A percentile compares a stretch with the other conserved stretches of the same genome.
Conservation (phyloP, 2,113 vertebrate genomes). For the Manacus vitellinus region DNA sequence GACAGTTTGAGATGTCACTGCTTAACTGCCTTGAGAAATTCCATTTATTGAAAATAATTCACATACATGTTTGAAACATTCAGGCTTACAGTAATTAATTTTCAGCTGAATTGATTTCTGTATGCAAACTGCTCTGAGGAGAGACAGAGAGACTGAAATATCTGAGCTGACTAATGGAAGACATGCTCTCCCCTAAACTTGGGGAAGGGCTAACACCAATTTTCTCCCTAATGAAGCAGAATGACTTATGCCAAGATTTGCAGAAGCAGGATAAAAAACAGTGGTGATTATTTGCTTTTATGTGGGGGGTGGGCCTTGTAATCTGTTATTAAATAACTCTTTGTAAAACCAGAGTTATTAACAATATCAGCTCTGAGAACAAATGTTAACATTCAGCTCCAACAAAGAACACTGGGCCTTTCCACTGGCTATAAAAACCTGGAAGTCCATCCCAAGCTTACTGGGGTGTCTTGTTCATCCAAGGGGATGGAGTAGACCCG, state of each 20-base stretch:
- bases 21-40: constrained; percentile 59
- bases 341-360: background rate
- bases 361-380: background rate
- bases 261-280: background rate
- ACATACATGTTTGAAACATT: constrained; percentile 58
- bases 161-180: background rate
- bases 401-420: background rate
- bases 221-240: constrained; percentile 34
- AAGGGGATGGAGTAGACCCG: background rate
- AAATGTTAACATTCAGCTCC: background rate
- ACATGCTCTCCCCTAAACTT: background rate
- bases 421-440: background rate
- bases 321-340: background rate
- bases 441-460: background rate
- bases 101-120: constrained; percentile 62
- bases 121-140: constrained; percentile 39
- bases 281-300: background rate
- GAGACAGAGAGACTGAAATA: constrained; percentile 21
- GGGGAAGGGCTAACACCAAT: background rate
- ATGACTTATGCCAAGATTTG: constrained; percentile 17
- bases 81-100: constrained; percentile 58
- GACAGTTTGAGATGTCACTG: constrained; percentile 53
- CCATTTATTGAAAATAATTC: constrained; percentile 69
- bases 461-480: background rate
- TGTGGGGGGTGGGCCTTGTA: background rate